Evolutionary conservation across 64 coral and sea anemone genomes (phyloP).

Genomic region (Porites australiensis): DNA sequence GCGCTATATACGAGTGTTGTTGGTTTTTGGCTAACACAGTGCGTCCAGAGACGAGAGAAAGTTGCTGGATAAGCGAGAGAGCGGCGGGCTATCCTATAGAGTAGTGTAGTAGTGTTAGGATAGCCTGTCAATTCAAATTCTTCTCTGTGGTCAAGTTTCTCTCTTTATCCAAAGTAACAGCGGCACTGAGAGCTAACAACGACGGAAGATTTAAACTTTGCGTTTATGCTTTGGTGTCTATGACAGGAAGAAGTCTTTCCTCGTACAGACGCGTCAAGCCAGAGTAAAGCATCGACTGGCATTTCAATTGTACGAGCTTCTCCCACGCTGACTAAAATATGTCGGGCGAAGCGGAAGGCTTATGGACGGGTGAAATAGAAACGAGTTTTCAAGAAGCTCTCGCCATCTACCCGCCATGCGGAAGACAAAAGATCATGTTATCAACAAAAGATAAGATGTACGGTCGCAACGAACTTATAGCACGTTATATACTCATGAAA

Average conservation of each 20-base stretch:
- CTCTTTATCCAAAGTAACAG: neutral
- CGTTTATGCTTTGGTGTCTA: neutral
- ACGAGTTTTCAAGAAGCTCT: constrained; percentile 99
- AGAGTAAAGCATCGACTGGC: neutral
- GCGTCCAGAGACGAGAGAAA: neutral
- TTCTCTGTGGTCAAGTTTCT: neutral
- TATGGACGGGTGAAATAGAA: constrained; percentile 98
- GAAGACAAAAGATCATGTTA: constrained; percentile 99
- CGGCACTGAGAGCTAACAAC: neutral
- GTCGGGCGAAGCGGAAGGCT: constrained; percentile 79
- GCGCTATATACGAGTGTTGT: constrained; percentile 29
- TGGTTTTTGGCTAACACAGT: constrained; percentile 5
- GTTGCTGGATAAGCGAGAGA: neutral
- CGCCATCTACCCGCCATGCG: constrained; percentile 98
- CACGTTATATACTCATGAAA: constrained; percentile 98
- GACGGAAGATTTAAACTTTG: neutral
- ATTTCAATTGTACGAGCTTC: neutral
- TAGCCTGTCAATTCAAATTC: neutral
- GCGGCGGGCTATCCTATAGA: constrained; percentile 8
- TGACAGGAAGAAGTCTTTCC: neutral
- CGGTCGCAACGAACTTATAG: constrained; percentile 95
- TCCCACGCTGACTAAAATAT: neutral
- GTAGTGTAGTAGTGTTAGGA: constrained; percentile 44
- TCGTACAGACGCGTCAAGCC: too few species aligned
- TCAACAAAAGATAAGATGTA: constrained; percentile 99